A percentile compares a stretch with the other conserved stretches of the same genome.
phyloP scores from a whole-genome alignment of 1,140 invertebrate species.

The Neelides sp. region DNA sequence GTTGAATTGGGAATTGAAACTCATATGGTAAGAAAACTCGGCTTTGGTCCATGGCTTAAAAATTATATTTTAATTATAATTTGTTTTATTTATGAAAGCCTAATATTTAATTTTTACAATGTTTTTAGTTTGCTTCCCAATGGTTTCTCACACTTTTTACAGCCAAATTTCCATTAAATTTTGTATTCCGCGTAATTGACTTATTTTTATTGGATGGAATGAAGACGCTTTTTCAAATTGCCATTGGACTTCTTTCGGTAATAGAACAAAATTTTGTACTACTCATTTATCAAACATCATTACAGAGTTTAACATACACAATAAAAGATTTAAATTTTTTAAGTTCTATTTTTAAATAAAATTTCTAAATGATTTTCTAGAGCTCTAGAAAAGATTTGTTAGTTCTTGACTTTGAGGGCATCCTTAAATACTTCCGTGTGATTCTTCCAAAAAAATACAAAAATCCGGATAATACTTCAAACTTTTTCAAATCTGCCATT shows the following conservation, averaged over 20 bases:
- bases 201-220: conserved; percentile 88
- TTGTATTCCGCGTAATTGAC: conserved; percentile 96
- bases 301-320: too few relatives aligned
- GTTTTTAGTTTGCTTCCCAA: conserved; percentile 73
- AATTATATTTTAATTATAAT: background rate
- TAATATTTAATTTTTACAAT: background rate
- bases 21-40: conserved; percentile 88
- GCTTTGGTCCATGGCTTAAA: too few relatives aligned
- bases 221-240: conserved; percentile 91
- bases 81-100: background rate
- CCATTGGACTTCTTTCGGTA: conserved; percentile 79
- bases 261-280: too few relatives aligned
- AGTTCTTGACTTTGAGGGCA: conserved; percentile 88
- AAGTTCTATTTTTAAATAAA: too few relatives aligned
- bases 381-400: conserved; percentile 83
- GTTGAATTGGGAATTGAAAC: conserved; percentile 80
- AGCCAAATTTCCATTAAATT: conserved; percentile 90
- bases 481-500: conserved; percentile 71
- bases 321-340: too few relatives aligned
- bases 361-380: conserved; percentile 39
- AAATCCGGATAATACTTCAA: conserved; percentile 68
- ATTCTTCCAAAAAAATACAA: conserved; percentile 91
- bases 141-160: conserved; percentile 99
- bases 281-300: background rate
- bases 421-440: conserved; percentile 83